Percentiles rank a stretch among this genome's conserved stretches.
These are phyloP conservation scores for Paracanthobrama guichenoti DNA, from an alignment of 2,113 vertebrate genomes.

Conservation along the genomic window DNA sequence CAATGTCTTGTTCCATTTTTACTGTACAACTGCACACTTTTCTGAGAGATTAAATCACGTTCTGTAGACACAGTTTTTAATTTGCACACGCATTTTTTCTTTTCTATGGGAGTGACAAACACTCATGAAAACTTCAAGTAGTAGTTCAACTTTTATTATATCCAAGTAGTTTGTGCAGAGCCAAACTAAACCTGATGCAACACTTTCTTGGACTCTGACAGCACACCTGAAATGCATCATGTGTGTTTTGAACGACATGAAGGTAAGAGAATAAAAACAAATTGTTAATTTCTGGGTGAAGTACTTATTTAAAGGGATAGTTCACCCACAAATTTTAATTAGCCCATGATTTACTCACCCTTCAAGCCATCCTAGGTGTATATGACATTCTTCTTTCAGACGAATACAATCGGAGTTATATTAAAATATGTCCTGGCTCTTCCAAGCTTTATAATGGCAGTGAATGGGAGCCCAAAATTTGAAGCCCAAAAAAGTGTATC, in stretches of 20 bases:
- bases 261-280: not conserved
- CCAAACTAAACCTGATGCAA: no score
- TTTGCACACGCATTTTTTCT: not conserved
- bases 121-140: not conserved
- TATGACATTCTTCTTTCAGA: no score
- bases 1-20: constrained; percentile 25
- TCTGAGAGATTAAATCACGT: not conserved
- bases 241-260: not conserved
- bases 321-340: no score
- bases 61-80: not conserved
- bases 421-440: no score
- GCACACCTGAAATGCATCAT: not conserved
- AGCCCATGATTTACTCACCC: no score
- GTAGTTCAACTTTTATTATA: not conserved
- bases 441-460: no score
- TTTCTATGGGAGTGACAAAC: not conserved
- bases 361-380: no score
- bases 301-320: no score
- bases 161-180: not conserved
- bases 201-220: not conserved
- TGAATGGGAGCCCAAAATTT: no score
- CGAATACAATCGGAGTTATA: no score
- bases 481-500: no score
- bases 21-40: constrained; percentile 1
- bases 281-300: not conserved